Conservation (phyloP, 2,113 vertebrate genomes). For the Mormyrus lacerda region DNA sequence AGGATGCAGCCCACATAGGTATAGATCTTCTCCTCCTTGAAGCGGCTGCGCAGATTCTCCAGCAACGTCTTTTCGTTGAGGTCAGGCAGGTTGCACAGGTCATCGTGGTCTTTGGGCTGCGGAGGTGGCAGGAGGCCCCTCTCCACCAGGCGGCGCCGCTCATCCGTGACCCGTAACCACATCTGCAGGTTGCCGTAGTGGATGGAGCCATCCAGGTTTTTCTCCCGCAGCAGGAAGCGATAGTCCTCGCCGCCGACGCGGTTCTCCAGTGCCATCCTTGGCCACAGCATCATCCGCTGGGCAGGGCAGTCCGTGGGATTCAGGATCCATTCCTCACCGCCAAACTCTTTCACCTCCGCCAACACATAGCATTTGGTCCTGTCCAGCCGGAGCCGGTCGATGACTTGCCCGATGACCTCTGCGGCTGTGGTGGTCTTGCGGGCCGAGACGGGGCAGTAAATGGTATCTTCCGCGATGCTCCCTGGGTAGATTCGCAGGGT, state of each 20-base stretch:
- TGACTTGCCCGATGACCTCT: slow-evolving; percentile 84
- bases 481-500: slow-evolving; percentile 85
- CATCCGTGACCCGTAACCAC: slow-evolving; percentile 86
- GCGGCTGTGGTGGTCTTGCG: slow-evolving; percentile 83
- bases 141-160: slow-evolving; percentile 80
- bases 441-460: slow-evolving; percentile 84
- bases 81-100: slow-evolving; percentile 80
- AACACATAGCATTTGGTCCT: slow-evolving; percentile 85
- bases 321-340: slow-evolving; percentile 96
- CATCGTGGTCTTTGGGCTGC: slow-evolving; percentile 74
- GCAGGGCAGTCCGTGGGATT: slow-evolving; percentile 90
- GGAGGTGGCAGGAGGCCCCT: slow-evolving; percentile 86
- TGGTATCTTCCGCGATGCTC: slow-evolving; percentile 81
- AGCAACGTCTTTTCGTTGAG: slow-evolving; percentile 83
- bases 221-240: slow-evolving; percentile 87
- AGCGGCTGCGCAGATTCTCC: slow-evolving; percentile 84
- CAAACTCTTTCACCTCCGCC: slow-evolving; percentile 93
- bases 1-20: slow-evolving; percentile 91
- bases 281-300: slow-evolving; percentile 96
- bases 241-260: slow-evolving; percentile 83
- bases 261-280: slow-evolving; percentile 84
- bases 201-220: slow-evolving; percentile 91
- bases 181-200: slow-evolving; percentile 91
- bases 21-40: slow-evolving; percentile 94
- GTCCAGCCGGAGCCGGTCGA: slow-evolving; percentile 76